Evolutionary conservation across 2,797 vertebrate genomes (phyloP), one percentile per base, ranked within the genome.

Genomic region (Takifugu ocellatus): DNA sequence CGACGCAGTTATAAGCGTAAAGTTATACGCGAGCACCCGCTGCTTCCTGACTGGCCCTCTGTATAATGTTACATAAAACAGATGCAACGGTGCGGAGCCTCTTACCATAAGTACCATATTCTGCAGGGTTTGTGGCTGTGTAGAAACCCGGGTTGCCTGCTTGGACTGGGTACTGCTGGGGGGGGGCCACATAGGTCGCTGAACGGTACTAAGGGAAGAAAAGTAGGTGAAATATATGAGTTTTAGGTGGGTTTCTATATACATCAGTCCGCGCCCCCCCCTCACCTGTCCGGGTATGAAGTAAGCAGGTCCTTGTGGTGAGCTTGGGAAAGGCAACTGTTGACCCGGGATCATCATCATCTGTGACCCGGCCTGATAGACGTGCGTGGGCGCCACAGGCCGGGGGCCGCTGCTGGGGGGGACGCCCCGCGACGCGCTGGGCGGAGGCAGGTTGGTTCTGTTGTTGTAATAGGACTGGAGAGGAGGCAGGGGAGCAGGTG

Each of bases 321-420:
- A 94, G 85, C 90, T 92, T 70, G 93, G 78, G 81, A 97, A 96
- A 74, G 94, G 89, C 75, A 97, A 86, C 83, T 92, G 93, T 79
- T 95, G 96, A 39, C 89, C 86, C 44, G 95, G 93, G 84, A 98
- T 97, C 95, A 99, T 94, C 95, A 98, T 95, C 92, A 98, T 94
- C 87, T 96, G 96, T 84, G 96, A 96, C 83, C 93, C 92, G 60
- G 93, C 84, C 77, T 89, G 90, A 90, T 97, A 98, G 66, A 98
- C 94, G 69, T 98, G 96, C 63, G 95, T 84, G 79, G 96, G 91
- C 14, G 94, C 92, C 84, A 97, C 95, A 25, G 94, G 84, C 49
- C 95, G 93, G 59, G 96, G 92, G 36, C 92, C 90, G 2, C 92
- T 92, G 89, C 90, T 92, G 74, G 90, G 90, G 75, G 92, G 93